phyloP scores from a whole-genome alignment of 1,140 invertebrate genomes.

The Antheraea pernyi region DNA sequence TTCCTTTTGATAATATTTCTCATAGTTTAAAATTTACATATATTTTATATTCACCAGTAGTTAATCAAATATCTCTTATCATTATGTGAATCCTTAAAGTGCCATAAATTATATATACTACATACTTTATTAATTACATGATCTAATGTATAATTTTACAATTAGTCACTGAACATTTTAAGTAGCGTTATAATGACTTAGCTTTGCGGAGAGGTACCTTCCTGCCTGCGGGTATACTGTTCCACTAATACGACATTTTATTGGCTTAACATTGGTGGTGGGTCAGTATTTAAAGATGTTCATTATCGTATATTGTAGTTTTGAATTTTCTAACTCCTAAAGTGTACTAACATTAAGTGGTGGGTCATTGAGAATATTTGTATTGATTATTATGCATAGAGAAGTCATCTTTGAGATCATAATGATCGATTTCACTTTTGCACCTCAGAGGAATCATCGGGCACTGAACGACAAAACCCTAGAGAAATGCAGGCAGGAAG shows the following conservation, averaged over 20 bases:
- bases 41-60: neutral
- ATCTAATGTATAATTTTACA: conserved; percentile 33
- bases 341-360: conserved; percentile 39
- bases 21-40: neutral
- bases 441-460: conserved; percentile 75
- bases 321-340: conserved; percentile 48
- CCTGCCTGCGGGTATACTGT: conserved; percentile 77
- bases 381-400: conserved; percentile 23
- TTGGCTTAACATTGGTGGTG: conserved; percentile 60
- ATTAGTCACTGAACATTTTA: conserved; percentile 28
- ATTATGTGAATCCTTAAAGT: neutral
- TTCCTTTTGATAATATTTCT: neutral
- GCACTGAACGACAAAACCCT: conserved; percentile 73
- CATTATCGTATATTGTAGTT: conserved; percentile 33
- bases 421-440: conserved; percentile 71
- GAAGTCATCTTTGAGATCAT: conserved; percentile 32
- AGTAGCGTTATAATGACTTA: conserved; percentile 47
- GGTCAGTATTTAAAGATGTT: conserved; percentile 34
- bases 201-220: conserved; percentile 78
- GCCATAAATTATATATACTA: conserved; percentile 5
- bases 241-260: conserved; percentile 61
- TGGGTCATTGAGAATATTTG: conserved; percentile 22
- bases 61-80: neutral
- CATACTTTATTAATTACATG: conserved; percentile 17
- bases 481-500: conserved; percentile 76